phyloP scores from a whole-genome alignment of 2,888 invertebrate genomes.

The Catocala nupta region DNA sequence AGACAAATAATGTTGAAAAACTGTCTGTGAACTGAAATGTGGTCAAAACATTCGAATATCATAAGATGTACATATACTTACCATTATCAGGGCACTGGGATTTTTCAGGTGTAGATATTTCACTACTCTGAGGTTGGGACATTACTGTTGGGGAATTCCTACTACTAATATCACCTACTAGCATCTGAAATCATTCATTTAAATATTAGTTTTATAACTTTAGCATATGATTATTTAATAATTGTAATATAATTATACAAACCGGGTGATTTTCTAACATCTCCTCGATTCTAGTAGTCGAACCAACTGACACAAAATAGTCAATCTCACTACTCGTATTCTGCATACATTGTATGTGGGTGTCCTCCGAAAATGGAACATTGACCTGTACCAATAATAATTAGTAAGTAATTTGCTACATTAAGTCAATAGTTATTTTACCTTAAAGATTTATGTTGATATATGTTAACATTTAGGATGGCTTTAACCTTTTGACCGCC shows the following conservation, averaged over 20 bases:
- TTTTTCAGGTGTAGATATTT: conserved; percentile 81
- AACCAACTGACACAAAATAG: conserved; percentile 92
- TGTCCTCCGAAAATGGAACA: conserved; percentile 90
- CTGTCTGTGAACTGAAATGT: background rate
- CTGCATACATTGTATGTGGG: conserved; percentile 91
- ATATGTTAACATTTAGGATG: background rate
- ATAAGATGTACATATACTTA: conserved; percentile 43
- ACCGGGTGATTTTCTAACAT: conserved; percentile 85
- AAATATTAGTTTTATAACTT: conserved; percentile 8
- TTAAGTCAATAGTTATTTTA: background rate
- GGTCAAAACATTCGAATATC: no score
- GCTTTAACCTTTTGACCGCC: no score
- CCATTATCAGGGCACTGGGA: conserved; percentile 72
- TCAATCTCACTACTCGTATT: conserved; percentile 92
- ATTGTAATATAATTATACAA: conserved; percentile 44
- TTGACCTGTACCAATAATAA: conserved; percentile 81
- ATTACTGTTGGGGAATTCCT: conserved; percentile 77
- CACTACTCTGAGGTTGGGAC: conserved; percentile 77
- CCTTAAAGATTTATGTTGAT: background rate
- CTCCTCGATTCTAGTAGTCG: conserved; percentile 83
- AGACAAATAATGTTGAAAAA: no score
- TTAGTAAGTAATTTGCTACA: background rate
- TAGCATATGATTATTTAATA: background rate
- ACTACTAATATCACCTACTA: conserved; percentile 78
- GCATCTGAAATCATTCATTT: conserved; percentile 69